phyloP scores from a whole-genome alignment of 2,888 invertebrate species.

The Stegophylla sp. region DNA sequence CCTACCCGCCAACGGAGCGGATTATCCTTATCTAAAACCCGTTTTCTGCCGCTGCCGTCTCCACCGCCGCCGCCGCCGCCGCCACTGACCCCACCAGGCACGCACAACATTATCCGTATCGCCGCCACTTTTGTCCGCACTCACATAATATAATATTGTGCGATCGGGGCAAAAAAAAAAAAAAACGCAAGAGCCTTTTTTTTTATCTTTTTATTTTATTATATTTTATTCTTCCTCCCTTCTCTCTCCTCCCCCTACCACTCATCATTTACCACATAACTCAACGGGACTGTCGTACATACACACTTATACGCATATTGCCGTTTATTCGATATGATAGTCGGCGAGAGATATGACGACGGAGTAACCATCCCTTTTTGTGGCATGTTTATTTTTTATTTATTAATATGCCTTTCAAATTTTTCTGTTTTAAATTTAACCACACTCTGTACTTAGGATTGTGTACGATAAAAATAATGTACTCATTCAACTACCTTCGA shows the following conservation, averaged over 20 bases:
- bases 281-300: background rate
- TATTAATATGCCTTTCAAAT: no score
- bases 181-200: background rate
- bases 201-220: background rate
- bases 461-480: no score
- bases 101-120: slow-evolving; percentile 33
- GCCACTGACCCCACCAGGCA: slow-evolving; percentile 41
- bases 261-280: background rate
- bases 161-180: slow-evolving; percentile 2
- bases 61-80: slow-evolving; percentile 30
- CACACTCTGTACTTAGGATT: no score
- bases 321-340: background rate
- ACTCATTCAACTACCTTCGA: no score
- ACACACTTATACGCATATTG: background rate
- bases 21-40: slow-evolving; percentile 56
- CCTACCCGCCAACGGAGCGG: slow-evolving; percentile 36
- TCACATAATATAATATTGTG: slow-evolving; percentile 12
- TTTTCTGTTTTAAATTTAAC: no score
- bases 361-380: no score
- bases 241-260: background rate
- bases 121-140: slow-evolving; percentile 13
- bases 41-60: slow-evolving; percentile 40
- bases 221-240: background rate
- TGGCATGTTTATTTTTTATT: no score
- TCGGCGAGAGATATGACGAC: no score